These are phyloP conservation scores for Gallinago media DNA, from an alignment of 2,113 vertebrate genomes.

Conservation along the genomic window DNA sequence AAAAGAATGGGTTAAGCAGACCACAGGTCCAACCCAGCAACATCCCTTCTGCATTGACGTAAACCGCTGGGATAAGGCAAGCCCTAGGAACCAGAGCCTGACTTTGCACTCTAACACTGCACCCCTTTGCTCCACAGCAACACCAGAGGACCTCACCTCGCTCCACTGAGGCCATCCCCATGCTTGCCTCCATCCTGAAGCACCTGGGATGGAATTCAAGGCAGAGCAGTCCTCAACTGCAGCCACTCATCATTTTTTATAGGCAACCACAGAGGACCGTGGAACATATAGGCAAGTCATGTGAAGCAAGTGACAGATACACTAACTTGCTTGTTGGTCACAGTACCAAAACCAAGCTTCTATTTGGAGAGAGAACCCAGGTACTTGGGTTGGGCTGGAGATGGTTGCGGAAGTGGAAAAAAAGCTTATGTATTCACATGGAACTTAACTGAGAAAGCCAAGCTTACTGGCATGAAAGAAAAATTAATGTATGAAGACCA, in stretches of 20 bases:
- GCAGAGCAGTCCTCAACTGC: neutral
- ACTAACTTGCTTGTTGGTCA: neutral
- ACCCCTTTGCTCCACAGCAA: neutral
- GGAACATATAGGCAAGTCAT: neutral
- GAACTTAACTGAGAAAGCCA: neutral
- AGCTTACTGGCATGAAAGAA: neutral
- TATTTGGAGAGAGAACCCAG: neutral
- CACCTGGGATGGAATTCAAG: neutral
- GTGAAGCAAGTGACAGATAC: neutral
- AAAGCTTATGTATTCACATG: neutral
- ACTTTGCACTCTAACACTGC: neutral
- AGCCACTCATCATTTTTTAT: neutral
- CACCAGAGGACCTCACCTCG: rapidly evolving
- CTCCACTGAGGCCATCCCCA: neutral
- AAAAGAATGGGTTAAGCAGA: neutral
- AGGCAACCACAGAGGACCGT: neutral
- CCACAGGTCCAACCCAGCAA: neutral
- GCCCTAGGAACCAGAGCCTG: neutral
- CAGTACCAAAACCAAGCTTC: neutral
- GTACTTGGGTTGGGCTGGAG: neutral
- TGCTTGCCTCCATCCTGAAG: rapidly evolving
- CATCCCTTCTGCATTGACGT: neutral
- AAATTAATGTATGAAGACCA: conserved; percentile 31
- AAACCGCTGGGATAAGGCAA: neutral
- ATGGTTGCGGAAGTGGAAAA: neutral